Percentiles rank a stretch among this genome's conserved stretches.
phyloP scores from a whole-genome alignment of 2,888 invertebrate species.

The Ormyrus nitidulus region DNA sequence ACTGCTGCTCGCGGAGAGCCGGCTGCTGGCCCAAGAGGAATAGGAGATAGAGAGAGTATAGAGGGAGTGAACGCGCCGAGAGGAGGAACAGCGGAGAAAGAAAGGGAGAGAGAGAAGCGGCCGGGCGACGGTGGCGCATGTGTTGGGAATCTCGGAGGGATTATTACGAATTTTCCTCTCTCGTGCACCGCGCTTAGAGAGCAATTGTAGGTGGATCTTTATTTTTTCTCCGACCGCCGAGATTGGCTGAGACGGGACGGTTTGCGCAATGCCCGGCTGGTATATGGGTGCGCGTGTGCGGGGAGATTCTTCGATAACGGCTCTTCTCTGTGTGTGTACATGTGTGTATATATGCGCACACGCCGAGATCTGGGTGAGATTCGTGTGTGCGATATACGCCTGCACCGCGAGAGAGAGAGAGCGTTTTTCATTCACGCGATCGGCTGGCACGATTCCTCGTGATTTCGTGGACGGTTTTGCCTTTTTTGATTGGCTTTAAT shows the following conservation, averaged over 20 bases:
- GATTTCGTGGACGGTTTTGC: too few species aligned
- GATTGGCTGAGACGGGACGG: not conserved
- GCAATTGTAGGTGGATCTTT: not conserved
- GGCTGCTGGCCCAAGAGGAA: too few species aligned
- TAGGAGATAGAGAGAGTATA: too few species aligned
- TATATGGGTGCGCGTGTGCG: not conserved
- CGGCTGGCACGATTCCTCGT: too few species aligned
- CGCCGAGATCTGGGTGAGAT: too few species aligned
- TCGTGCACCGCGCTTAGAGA: too few species aligned
- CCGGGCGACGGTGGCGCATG: not conserved
- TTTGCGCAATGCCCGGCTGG: not conserved
- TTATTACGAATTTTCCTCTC: constrained; percentile 10
- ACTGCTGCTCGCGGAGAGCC: too few species aligned
- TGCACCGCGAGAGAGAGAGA: not conserved
- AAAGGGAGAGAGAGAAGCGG: constrained; percentile 28
- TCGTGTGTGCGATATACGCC: not conserved
- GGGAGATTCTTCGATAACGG: not conserved
- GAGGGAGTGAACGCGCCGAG: too few species aligned
- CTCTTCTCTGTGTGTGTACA: too few species aligned
- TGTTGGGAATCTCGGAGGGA: constrained; percentile 15
- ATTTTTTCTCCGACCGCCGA: not conserved
- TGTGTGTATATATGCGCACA: too few species aligned
- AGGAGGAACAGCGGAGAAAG: constrained; percentile 1
- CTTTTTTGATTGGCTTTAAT: too few species aligned
- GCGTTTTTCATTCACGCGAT: too few species aligned